Evolutionary conservation across 1,140 invertebrate genomes (phyloP), one percentile per base, ranked within the genome.

Genomic region (Sarcophaga bullata): DNA sequence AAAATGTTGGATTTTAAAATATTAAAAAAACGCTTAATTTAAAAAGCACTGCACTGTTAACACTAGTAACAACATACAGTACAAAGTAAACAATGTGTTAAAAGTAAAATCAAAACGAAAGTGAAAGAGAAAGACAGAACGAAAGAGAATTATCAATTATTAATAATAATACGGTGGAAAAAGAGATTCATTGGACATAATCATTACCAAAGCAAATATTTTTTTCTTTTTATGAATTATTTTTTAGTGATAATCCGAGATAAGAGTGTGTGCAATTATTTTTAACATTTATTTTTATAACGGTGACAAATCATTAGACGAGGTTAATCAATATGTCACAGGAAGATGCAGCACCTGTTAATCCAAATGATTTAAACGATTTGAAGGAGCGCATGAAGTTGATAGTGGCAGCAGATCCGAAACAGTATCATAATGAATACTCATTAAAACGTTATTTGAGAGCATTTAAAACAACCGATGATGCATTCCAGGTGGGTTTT

Each of bases 381-480:
- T 86, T 95, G 13, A 94, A 94, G 88, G 91, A 92, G 84, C 91
- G 94, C 80, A 94, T 95, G 93, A 93, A 94, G 90, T 86, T 95
- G 81, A 95, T 95, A 83, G 91, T 90, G 9, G 93, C 93, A 83
- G 94, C 94, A 15, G 94, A 95, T 90, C 93, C 94, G 11, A 91
- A 88, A 19, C 94, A 95, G 86, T 94, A 94, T 85, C 93, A 94
- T 82, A 95, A 95, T 89, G 94, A 94, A 50, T 94, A 92, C 90
- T 94, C 94, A 13, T 86, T 95, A n/a, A 92, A 91, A 84, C 90
- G 94, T 86, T 95, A 95, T 91, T 87, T 95, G 62, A 90, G 92
- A 85, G 95, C 94, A 9, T 95, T 95, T 85, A 93, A 93, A 89
- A 94, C 92, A 37, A 92, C 93, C 81, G 94, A 95, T 89, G 92